Evolutionary conservation across 2,888 invertebrate species (phyloP).

Genomic region (Rotaria magnacalcarata): DNA sequence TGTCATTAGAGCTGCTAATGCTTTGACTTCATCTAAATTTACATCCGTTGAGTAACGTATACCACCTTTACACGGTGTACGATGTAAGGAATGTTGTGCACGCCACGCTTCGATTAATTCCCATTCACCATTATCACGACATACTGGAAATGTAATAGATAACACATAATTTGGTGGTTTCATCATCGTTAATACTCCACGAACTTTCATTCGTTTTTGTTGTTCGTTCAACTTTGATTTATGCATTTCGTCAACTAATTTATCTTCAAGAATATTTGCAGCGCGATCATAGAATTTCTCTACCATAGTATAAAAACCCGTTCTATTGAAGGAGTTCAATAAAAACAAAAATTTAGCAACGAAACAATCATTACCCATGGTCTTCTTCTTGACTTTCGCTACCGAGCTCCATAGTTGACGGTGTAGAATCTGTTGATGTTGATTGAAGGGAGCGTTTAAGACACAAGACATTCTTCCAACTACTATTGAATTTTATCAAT

Average conservation of each 20-base stretch:
- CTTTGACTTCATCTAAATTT: slow-evolving; percentile 86
- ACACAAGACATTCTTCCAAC: not conserved
- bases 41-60: slow-evolving; percentile 90
- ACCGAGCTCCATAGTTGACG: not conserved
- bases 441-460: not conserved
- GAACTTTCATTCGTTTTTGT: slow-evolving; percentile 85
- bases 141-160: slow-evolving; percentile 82
- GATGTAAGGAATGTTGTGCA: slow-evolving; percentile 92
- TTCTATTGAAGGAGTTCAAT: not conserved
- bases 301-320: slow-evolving; percentile 75
- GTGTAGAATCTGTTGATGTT: not conserved
- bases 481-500: not conserved
- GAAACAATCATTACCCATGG: not conserved
- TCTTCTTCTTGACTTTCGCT: not conserved
- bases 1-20: slow-evolving; percentile 91
- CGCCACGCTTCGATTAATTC: slow-evolving; percentile 93
- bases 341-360: not conserved
- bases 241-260: slow-evolving; percentile 80
- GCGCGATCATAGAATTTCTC: slow-evolving; percentile 97
- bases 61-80: slow-evolving; percentile 98
- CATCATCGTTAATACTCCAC: slow-evolving; percentile 88
- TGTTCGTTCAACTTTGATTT: slow-evolving; percentile 67
- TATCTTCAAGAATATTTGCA: slow-evolving; percentile 74
- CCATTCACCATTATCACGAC: slow-evolving; percentile 90
- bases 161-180: slow-evolving; percentile 90